Conservation (phyloP, 2,113 vertebrate species). For the Leiothrix lutea region DNA sequence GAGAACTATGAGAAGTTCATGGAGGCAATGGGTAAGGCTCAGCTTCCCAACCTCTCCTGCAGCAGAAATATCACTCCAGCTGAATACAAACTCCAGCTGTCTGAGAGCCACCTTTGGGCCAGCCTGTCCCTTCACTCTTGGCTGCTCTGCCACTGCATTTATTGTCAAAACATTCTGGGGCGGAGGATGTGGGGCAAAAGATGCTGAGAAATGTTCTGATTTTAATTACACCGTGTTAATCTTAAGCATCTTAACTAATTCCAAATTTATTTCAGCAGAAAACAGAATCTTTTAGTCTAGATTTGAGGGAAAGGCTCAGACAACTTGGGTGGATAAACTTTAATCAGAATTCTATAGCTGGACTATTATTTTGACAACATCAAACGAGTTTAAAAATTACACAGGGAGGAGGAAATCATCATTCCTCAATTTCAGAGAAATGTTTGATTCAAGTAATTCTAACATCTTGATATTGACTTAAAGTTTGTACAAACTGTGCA, state of each 20-base stretch:
- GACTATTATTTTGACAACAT: background rate
- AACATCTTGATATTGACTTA: background rate
- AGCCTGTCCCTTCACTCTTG: background rate
- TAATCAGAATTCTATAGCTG: background rate
- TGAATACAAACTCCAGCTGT: background rate
- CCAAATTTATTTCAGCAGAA: background rate
- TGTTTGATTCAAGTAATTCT: background rate
- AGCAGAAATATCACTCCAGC: background rate
- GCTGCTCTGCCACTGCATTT: background rate
- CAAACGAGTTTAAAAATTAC: background rate
- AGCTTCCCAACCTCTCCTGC: background rate
- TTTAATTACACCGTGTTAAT: background rate
- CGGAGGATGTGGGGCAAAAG: background rate
- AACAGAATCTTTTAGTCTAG: background rate
- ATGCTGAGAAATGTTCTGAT: background rate
- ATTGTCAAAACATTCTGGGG: background rate
- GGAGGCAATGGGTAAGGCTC: slow-evolving; percentile 89
- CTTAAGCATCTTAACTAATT: background rate
- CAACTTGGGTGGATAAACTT: background rate
- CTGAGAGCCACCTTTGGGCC: background rate
- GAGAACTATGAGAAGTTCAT: slow-evolving; percentile 92
- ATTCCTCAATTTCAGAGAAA: background rate
- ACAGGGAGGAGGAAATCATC: background rate
- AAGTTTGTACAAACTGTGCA: background rate
- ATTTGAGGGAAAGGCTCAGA: background rate